Base-by-base conservation (phyloP, 2,113 vertebrate genomes). In the Megaleporinus macrocephalus region DNA sequence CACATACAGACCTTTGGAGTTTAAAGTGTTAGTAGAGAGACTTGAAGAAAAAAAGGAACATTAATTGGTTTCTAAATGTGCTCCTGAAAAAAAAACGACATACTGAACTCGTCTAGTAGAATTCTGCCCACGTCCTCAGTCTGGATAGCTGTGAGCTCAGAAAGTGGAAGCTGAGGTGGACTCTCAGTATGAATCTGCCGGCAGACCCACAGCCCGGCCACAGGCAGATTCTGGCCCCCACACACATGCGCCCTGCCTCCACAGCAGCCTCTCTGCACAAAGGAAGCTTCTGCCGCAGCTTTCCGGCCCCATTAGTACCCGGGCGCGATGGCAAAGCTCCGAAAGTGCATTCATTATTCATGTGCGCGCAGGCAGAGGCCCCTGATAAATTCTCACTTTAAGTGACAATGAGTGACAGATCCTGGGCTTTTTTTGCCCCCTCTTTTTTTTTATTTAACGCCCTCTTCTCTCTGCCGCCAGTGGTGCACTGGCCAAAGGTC, bases 301-400 rank as follows among this genome's bases (percentile, higher is more conserved):
- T 92, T 95, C 93, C 92, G 92, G 92, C 95, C 94, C 96, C 96
- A 97, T 97, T 98, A 97, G 96, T 95, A 95, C 95, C 94, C 89
- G 91, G 88, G 93, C 70, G 71, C 73, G 26, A 57, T 78, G 85
- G 81, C 80, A 83, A 81, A 92, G 93, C 95, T 93, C 94, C 94
- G 94, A 93, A 95, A 94, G 93, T 93, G 96, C 96, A 98, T 98
- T 96, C 95, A 98, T 98, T 97, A 99, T 99, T 98, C 97, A 99
- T 98, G 94, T 94, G 91, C 86, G 93, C 91, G 91, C 94, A 96
- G 95, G 96, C 95, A 95, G 96, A 97, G 96, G 96, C 96, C 96
- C 95, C 96, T 96, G 97, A 97, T 98, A 97, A 97, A 97, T 96
- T 96, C 95, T 94, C 94, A 91, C 95, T 95, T 84, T 96, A 96